Evolutionary conservation across 2,797 vertebrate genomes (phyloP).

Genomic region (Tamandua tetradactyla): DNA sequence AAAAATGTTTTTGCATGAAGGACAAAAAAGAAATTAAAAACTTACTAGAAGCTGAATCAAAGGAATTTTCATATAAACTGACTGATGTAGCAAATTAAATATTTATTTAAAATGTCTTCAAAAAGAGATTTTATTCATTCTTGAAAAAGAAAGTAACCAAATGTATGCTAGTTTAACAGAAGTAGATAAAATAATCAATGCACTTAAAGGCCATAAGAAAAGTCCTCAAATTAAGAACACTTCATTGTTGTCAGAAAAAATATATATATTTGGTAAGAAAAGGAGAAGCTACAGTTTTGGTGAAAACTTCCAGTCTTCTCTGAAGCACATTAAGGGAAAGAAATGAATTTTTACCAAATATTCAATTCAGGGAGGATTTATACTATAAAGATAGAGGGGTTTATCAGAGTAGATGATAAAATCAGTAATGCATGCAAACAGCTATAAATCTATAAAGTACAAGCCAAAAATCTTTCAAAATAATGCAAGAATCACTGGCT

Average conservation of each 20-base stretch:
- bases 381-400: background rate
- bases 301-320: background rate
- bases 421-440: rapidly evolving
- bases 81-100: background rate
- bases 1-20: too few species aligned
- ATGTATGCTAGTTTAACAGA: background rate
- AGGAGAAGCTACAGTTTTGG: rapidly evolving
- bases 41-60: background rate
- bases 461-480: background rate
- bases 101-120: background rate
- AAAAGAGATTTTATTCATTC: too few species aligned
- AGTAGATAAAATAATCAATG: background rate
- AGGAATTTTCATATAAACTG: background rate
- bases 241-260: too few species aligned
- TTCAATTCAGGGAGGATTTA: background rate
- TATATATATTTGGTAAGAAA: too few species aligned
- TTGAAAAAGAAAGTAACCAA: background rate
- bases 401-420: background rate
- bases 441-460: too few species aligned
- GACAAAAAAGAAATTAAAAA: background rate
- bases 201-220: background rate
- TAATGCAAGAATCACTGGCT: background rate
- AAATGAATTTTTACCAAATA: background rate
- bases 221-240: background rate
- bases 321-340: background rate